phyloP scores from a whole-genome alignment of 2,113 vertebrate genomes.

The Carassius auratus region DNA sequence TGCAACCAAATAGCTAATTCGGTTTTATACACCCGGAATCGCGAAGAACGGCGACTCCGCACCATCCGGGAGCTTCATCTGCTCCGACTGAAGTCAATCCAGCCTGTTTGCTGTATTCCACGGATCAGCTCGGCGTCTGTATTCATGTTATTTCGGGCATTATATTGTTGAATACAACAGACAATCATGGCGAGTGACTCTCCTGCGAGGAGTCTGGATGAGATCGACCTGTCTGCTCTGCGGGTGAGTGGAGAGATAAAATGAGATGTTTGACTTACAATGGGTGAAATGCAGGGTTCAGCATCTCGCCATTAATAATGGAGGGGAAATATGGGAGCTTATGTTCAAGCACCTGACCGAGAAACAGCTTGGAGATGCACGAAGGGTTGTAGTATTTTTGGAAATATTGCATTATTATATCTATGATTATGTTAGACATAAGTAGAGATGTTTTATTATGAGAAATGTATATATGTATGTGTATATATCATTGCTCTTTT shows the following conservation, averaged over 20 bases:
- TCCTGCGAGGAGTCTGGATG: slow-evolving; percentile 93
- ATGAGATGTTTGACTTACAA: slow-evolving; percentile 29
- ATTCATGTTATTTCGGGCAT: slow-evolving; percentile 71
- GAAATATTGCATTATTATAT: not conserved
- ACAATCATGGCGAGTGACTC: slow-evolving; percentile 96
- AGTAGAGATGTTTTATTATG: not conserved
- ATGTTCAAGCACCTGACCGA: slow-evolving; percentile 54
- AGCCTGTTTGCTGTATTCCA: slow-evolving; percentile 59
- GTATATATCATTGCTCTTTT: too few relatives aligned
- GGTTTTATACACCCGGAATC: slow-evolving; percentile 32
- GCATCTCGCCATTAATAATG: slow-evolving; percentile 44
- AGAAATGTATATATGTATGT: not conserved
- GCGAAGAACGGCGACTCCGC: not conserved
- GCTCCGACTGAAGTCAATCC: slow-evolving; percentile 35
- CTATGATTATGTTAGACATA: not conserved
- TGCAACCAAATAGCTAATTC: slow-evolving; percentile 69
- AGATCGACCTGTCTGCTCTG: slow-evolving; percentile 95
- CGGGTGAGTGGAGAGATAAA: slow-evolving; percentile 78
- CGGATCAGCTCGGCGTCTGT: slow-evolving; percentile 61
- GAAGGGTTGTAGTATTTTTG: not conserved
- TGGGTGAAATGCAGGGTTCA: slow-evolving; percentile 35
- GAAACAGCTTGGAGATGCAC: not conserved
- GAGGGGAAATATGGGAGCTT: slow-evolving; percentile 41
- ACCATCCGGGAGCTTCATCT: slow-evolving; percentile 52
- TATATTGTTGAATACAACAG: slow-evolving; percentile 70